Evolutionary conservation across 2,888 invertebrate species (phyloP).

Genomic region (Prostheceraeus crozeri): DNA sequence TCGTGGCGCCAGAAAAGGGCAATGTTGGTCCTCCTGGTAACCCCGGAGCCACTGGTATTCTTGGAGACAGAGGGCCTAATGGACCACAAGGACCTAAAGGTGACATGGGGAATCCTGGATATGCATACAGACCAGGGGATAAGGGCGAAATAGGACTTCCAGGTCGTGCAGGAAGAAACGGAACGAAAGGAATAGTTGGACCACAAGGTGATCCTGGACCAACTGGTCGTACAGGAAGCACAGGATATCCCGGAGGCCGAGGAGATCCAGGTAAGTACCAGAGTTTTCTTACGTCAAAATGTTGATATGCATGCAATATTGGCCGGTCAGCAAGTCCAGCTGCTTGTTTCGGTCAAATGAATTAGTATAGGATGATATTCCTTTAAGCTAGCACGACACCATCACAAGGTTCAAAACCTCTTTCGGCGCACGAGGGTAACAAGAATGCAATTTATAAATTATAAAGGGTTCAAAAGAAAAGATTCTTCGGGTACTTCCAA

Average conservation of each 20-base stretch:
- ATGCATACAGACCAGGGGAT: neutral
- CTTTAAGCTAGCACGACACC: too few species aligned
- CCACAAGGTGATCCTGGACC: neutral
- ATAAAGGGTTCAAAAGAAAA: too few species aligned
- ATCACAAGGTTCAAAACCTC: too few species aligned
- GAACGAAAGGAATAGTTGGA: neutral
- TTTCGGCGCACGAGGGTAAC: too few species aligned
- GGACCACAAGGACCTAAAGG: neutral
- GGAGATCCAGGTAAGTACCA: neutral
- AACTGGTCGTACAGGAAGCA: neutral
- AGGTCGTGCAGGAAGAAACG: conserved; percentile 1
- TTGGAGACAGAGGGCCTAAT: conserved; percentile 1
- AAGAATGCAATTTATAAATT: too few species aligned
- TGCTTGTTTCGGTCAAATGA: too few species aligned
- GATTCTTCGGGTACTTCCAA: too few species aligned
- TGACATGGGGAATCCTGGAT: conserved; percentile 16
- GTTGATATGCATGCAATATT: too few species aligned
- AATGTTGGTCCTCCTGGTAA: conserved; percentile 23
- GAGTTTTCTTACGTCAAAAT: too few species aligned
- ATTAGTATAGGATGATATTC: too few species aligned
- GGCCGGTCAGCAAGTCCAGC: too few species aligned
- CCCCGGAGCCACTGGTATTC: conserved; percentile 4
- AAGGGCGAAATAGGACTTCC: conserved; percentile 24
- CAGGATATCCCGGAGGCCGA: neutral
- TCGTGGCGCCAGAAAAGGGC: neutral